Evolutionary conservation across 2,113 vertebrate species (phyloP).

Genomic region (Anarhynchus alexandrinus): DNA sequence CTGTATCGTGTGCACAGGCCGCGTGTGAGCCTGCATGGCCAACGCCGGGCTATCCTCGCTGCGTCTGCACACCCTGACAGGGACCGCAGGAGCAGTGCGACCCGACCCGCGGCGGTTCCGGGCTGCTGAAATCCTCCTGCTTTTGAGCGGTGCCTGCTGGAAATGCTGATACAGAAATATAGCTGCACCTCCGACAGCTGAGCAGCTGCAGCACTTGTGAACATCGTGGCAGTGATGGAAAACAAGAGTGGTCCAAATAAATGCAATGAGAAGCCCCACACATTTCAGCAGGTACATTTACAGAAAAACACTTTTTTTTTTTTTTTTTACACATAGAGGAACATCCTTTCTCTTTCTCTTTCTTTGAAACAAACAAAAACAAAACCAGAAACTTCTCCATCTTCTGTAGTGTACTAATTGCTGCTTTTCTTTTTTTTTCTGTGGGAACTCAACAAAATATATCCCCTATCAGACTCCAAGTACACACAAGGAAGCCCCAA

Average conservation of each 20-base stretch:
- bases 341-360: not conserved
- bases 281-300: not conserved
- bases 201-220: not conserved
- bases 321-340: not conserved
- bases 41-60: not conserved
- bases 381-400: not conserved
- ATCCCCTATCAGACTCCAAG: not conserved
- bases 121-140: not conserved
- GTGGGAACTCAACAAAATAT: not conserved
- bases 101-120: not conserved
- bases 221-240: not conserved
- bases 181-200: not conserved
- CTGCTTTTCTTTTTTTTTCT: not conserved
- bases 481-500: not conserved
- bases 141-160: not conserved
- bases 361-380: not conserved
- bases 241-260: not conserved
- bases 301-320: not conserved
- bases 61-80: not conserved
- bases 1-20: not conserved
- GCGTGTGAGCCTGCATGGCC: not conserved
- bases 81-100: rapidly evolving
- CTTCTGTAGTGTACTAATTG: not conserved
- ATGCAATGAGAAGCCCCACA: not conserved
- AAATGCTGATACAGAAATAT: not conserved